phyloP scores from a whole-genome alignment of 2,888 invertebrate species.

The Drosophila ochracea region DNA sequence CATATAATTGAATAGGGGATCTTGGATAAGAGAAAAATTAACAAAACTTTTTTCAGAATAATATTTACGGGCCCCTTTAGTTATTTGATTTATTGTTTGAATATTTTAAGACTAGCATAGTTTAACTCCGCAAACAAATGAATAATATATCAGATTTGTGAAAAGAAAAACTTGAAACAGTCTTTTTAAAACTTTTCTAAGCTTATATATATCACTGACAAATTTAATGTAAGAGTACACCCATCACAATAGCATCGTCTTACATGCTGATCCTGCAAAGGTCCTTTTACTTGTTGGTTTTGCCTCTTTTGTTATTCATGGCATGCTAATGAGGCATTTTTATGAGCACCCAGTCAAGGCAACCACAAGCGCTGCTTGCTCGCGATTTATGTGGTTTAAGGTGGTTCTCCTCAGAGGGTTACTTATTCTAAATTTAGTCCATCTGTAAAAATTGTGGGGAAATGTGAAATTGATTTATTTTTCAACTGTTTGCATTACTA shows the following conservation, averaged over 20 bases:
- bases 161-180: background rate
- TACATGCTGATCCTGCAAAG: slow-evolving; percentile 6
- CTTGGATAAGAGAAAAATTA: background rate
- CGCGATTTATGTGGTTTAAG: slow-evolving; percentile 20
- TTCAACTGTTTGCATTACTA: background rate
- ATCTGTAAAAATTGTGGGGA: background rate
- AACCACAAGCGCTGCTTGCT: slow-evolving; percentile 9
- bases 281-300: slow-evolving; percentile 4
- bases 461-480: slow-evolving; percentile 3
- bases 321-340: slow-evolving; percentile 38
- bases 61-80: background rate
- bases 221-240: background rate
- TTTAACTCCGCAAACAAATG: slow-evolving; percentile 1
- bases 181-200: background rate
- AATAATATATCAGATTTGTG: slow-evolving; percentile 1
- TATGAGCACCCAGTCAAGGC: slow-evolving; percentile 1
- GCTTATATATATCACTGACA: background rate
- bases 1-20: background rate
- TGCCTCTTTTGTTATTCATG: slow-evolving; percentile 14
- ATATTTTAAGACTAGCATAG: background rate
- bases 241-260: background rate
- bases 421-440: slow-evolving; percentile 8
- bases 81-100: slow-evolving; percentile 2
- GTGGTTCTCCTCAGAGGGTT: slow-evolving; percentile 3
- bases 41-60: background rate